These are phyloP conservation scores for Lepus timidus DNA, from an alignment of 2,113 vertebrate species.

Conservation along the genomic window DNA sequence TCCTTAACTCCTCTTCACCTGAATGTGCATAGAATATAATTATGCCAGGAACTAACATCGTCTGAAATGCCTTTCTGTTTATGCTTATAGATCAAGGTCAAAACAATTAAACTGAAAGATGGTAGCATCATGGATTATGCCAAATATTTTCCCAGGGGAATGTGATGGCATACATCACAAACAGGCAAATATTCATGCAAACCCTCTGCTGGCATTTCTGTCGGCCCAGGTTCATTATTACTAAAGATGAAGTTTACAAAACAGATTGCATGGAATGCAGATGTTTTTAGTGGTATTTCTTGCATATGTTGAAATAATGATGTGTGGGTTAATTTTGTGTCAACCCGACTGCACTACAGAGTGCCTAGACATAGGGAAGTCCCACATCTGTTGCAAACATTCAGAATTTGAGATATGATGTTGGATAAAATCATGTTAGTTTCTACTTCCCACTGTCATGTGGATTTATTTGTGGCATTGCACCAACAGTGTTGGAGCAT, in stretches of 20 bases:
- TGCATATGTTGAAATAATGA: conserved; percentile 68
- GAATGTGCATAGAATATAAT: conserved; percentile 82
- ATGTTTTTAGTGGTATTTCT: not conserved
- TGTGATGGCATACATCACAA: conserved; percentile 70
- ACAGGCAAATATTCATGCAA: conserved; percentile 68
- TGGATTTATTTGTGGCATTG: not conserved
- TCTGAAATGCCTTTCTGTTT: conserved; percentile 85
- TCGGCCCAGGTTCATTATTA: conserved; percentile 68
- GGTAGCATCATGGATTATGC: conserved; percentile 56
- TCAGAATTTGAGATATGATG: not conserved
- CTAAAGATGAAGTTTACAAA: conserved; percentile 69
- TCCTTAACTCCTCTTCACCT: conserved; percentile 69
- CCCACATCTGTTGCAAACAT: not conserved
- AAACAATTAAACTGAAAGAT: conserved; percentile 86
- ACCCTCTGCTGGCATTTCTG: conserved; percentile 76
- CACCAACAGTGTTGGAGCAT: not conserved
- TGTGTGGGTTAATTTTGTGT: conserved; percentile 43
- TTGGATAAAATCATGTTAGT: not conserved
- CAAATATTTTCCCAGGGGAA: conserved; percentile 55
- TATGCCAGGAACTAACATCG: conserved; percentile 76
- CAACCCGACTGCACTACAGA: not conserved
- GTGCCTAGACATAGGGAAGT: not conserved
- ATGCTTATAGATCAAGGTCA: conserved; percentile 84
- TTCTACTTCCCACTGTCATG: not conserved
- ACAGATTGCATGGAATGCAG: conserved; percentile 68